Conservation (phyloP, 2,888 invertebrate genomes). For the Drosophila barbarae region DNA sequence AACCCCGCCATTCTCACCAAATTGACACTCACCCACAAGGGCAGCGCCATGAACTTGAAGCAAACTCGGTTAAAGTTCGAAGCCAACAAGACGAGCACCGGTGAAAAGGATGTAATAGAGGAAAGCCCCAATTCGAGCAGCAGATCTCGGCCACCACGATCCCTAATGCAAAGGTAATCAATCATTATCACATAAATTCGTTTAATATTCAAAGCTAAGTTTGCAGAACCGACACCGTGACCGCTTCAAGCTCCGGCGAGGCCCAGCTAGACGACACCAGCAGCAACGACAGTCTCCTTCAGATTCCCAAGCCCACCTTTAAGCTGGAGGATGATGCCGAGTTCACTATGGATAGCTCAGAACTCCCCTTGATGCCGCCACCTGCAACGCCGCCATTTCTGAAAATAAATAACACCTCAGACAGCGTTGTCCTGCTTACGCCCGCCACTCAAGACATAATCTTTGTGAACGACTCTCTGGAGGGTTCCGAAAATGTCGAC, state of each 20-base stretch:
- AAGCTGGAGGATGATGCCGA: slow-evolving; percentile 56
- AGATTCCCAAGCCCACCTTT: slow-evolving; percentile 38
- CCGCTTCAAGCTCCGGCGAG: slow-evolving; percentile 33
- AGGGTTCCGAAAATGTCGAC: slow-evolving; percentile 42
- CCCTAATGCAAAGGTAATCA: slow-evolving; percentile 62
- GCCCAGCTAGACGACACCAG: slow-evolving; percentile 7
- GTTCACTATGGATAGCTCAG: slow-evolving; percentile 9
- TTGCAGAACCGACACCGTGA: slow-evolving; percentile 66
- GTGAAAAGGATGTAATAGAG: slow-evolving; percentile 67
- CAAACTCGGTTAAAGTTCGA: slow-evolving; percentile 68
- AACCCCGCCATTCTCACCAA: slow-evolving; percentile 36
- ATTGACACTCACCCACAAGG: slow-evolving; percentile 53
- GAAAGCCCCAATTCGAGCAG: slow-evolving; percentile 70
- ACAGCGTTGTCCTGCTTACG: slow-evolving; percentile 73
- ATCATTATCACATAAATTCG: neutral
- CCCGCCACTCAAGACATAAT: slow-evolving; percentile 77
- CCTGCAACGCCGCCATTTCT: slow-evolving; percentile 19
- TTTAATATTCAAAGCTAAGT: slow-evolving; percentile 49
- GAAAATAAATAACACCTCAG: slow-evolving; percentile 7
- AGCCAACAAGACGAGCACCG: slow-evolving; percentile 6
- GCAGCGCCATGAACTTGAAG: slow-evolving; percentile 56
- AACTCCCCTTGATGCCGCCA: slow-evolving; percentile 28
- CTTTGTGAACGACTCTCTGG: slow-evolving; percentile 72
- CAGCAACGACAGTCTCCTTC: slow-evolving; percentile 7
- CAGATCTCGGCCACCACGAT: slow-evolving; percentile 54